A percentile compares a stretch with the other conserved stretches of the same genome.
Evolutionary conservation across 2,113 vertebrate species (phyloP).

Genomic region (Jacana jacana): DNA sequence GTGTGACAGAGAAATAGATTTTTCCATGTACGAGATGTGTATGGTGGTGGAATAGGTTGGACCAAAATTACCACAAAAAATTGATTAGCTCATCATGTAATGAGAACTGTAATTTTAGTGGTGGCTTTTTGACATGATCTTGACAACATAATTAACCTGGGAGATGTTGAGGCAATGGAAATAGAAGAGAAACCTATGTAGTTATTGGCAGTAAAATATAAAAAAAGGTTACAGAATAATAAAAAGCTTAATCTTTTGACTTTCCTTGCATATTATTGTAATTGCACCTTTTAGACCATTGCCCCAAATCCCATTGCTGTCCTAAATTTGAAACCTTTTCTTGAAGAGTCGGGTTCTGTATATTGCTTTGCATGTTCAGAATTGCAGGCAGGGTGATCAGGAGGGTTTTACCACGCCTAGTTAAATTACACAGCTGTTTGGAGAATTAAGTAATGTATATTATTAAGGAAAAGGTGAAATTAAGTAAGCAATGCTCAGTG

Average conservation of each 20-base stretch:
- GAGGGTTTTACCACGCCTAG: background rate
- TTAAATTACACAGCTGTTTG: background rate
- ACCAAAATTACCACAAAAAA: constrained; percentile 3
- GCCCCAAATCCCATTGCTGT: background rate
- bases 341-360: background rate
- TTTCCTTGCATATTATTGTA: background rate
- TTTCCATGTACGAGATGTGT: background rate
- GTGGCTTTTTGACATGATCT: constrained; percentile 28
- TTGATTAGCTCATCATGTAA: constrained; percentile 38
- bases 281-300: background rate
- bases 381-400: background rate
- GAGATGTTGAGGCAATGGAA: constrained; percentile 14
- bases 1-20: constrained; percentile 8
- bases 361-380: background rate
- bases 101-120: constrained; percentile 33
- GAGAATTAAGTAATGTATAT: background rate
- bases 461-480: background rate
- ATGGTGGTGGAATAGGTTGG: background rate
- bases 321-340: background rate
- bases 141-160: constrained; percentile 63
- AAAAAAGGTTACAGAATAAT: constrained; percentile 13
- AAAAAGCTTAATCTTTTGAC: constrained; percentile 19
- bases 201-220: constrained; percentile 19
- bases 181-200: background rate
- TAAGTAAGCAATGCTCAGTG: background rate